Evolutionary conservation across 2,888 invertebrate species (phyloP), one percentile per base, ranked within the genome.

Genomic region (Myathropa florea): DNA sequence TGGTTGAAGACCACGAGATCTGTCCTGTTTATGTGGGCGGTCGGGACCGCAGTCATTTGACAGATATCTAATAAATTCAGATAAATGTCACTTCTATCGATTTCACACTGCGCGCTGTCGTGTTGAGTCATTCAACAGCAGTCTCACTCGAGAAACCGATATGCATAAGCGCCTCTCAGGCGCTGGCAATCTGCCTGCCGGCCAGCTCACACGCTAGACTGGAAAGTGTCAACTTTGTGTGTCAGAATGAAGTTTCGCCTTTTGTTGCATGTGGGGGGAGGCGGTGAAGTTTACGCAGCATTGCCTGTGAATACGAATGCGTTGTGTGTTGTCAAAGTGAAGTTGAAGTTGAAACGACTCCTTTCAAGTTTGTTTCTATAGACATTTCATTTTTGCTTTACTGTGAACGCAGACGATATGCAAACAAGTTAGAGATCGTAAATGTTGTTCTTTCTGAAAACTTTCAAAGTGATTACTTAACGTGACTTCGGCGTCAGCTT

Each of bases 31-130:
- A 55, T 64, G 30, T 57, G 57, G 46, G 46, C 18, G 46, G 18
- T 7, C 18, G 18, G 18, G 46, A 18, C 46, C 46, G 18, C 53
- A 33, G 67, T 53, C 67, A 77, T 30, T 14, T 79, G 84, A 71
- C 80, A 36, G 59, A 28, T 80, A 75, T 80, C 80, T 55, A 80
- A 84, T 84, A 84, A 84, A 84, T 84, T 80, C 76, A 64, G 76
- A 76, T 80, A 39, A 75, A 68, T 33, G 60, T 67, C 60, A 59
- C 61, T 67, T 80, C 80, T 30, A 80, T 83, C 65, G 80, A 84
- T 84, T 75, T 78, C 46, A 46, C 26, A 4, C 18, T 21, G 23
- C 39, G 10, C 21, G 21, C 59, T 60, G 65, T n/a, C 59, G 26
- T 30, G 67, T 46, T 30, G 33, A 67, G 30, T 83, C 72, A 72